Conservation (phyloP, 2,113 vertebrate genomes). For the Spheniscus mendiculus region DNA sequence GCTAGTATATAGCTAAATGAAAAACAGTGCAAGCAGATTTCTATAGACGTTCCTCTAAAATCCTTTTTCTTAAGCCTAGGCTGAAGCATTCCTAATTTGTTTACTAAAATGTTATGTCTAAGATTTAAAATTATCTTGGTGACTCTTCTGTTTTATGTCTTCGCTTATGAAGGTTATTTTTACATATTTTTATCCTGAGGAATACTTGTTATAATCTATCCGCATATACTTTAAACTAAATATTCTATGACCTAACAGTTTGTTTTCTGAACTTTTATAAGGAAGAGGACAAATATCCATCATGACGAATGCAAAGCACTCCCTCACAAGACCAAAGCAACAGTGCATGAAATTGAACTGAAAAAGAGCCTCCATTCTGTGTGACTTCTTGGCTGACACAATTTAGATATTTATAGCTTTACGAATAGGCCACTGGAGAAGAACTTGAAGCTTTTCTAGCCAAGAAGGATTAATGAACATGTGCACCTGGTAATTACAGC, state of each 20-base stretch:
- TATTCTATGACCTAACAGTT: conserved; percentile 33
- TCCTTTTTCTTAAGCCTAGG: background rate
- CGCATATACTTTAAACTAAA: conserved; percentile 5
- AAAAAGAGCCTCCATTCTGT: conserved; percentile 80
- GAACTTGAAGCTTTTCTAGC: conserved; percentile 80
- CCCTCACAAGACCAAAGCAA: conserved; percentile 76
- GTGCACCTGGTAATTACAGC: conserved; percentile 85
- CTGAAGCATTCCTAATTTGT: background rate
- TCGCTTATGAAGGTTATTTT: background rate
- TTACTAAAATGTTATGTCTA: background rate
- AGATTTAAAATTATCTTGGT: background rate
- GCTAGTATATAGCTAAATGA: background rate
- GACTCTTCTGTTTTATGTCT: background rate
- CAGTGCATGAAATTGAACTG: conserved; percentile 84
- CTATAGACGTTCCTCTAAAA: background rate
- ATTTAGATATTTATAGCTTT: conserved; percentile 87
- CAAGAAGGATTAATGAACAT: conserved; percentile 84
- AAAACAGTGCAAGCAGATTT: background rate
- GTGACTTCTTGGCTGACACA: conserved; percentile 82
- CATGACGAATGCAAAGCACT: conserved; percentile 70
- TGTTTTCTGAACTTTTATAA: conserved; percentile 70
- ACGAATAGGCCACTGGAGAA: conserved; percentile 81
- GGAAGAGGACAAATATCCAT: conserved; percentile 52
- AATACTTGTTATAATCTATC: background rate
- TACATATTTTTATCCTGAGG: background rate